phyloP scores from a whole-genome alignment of 2,888 invertebrate genomes.

The Leucania comma region DNA sequence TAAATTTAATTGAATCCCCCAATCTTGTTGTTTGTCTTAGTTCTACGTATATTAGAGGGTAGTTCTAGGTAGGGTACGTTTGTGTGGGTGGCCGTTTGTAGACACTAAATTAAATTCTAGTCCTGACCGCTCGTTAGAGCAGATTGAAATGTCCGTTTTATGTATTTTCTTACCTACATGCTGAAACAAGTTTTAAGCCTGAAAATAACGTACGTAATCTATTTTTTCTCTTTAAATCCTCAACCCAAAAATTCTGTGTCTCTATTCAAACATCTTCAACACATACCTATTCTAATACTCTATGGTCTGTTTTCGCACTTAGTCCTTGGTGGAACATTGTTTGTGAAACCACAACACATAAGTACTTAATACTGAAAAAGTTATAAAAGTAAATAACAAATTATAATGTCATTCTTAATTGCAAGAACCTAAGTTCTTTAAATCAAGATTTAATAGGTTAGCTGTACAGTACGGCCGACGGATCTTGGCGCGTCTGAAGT shows the following conservation, averaged over 20 bases:
- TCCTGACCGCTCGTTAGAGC: constrained; percentile 26
- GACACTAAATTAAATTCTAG: constrained; percentile 37
- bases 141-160: constrained; percentile 40
- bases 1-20: constrained; percentile 52
- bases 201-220: neutral
- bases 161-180: constrained; percentile 15
- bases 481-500: no score
- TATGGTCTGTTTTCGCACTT: no score
- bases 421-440: neutral
- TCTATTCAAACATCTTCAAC: neutral
- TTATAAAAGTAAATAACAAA: neutral
- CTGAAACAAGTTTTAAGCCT: neutral
- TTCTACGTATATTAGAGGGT: constrained; percentile 25
- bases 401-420: neutral
- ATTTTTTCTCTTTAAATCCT: neutral
- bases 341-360: no score
- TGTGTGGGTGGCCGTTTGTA: constrained; percentile 16
- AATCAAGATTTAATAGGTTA: neutral
- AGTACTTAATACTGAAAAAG: neutral
- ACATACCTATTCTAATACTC: no score
- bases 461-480: no score
- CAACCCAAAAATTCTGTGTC: neutral
- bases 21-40: constrained; percentile 48
- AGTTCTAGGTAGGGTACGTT: constrained; percentile 13
- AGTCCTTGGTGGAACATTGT: no score